These are phyloP conservation scores for Istiophorus platypterus DNA, from an alignment of 2,113 vertebrate genomes.

Conservation along the genomic window DNA sequence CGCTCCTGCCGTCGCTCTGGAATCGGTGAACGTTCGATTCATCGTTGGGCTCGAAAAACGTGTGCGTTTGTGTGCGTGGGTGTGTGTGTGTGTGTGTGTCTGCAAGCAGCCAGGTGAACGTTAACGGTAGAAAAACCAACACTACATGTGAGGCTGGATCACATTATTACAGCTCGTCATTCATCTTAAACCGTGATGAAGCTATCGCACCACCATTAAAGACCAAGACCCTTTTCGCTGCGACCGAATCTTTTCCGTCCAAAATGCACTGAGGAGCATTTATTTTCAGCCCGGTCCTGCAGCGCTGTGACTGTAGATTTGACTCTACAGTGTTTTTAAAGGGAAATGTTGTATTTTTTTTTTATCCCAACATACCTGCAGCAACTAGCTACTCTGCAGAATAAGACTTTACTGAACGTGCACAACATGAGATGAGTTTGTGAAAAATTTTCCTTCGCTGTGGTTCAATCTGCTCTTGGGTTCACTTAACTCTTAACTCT, in stretches of 20 bases:
- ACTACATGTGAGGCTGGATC: not conserved
- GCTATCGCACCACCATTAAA: not conserved
- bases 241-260: too few relatives aligned
- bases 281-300: too few relatives aligned
- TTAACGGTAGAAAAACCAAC: not conserved
- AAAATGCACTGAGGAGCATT: too few relatives aligned
- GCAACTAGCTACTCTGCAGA: not conserved
- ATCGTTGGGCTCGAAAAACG: not conserved
- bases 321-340: not conserved
- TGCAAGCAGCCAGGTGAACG: not conserved
- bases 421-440: not conserved
- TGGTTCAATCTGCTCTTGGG: too few relatives aligned
- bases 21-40: slow-evolving; percentile 4
- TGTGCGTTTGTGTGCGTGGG: too few relatives aligned
- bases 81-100: too few relatives aligned
- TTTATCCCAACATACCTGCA: not conserved
- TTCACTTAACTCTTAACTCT: too few relatives aligned
- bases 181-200: too few relatives aligned
- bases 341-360: not conserved
- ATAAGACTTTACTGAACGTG: too few relatives aligned
- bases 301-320: not conserved
- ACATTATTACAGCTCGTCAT: too few relatives aligned
- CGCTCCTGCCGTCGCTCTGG: slow-evolving; percentile 3
- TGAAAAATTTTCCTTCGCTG: not conserved
- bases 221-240: too few relatives aligned